phyloP scores from a whole-genome alignment of 1,140 invertebrate species.

The Ctenoplectra terminalis region DNA sequence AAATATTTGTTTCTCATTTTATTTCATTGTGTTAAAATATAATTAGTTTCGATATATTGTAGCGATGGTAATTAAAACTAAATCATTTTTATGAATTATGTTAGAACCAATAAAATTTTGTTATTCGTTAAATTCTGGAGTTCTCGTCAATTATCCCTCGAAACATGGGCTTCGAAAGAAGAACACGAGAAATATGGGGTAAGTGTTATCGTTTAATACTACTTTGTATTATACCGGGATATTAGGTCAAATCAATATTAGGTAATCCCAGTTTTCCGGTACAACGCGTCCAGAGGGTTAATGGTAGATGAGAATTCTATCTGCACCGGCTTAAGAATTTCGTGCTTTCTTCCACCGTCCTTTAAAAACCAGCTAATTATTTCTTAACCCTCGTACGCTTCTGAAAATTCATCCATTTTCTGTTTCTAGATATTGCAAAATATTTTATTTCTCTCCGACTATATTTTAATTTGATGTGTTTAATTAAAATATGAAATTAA shows the following conservation, averaged over 20 bases:
- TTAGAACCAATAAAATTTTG: background rate
- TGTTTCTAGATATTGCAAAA: no score
- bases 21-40: background rate
- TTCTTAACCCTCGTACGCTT: no score
- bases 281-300: background rate
- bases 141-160: background rate
- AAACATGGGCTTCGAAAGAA: background rate
- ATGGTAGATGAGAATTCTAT: background rate
- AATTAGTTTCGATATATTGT: background rate
- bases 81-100: no score
- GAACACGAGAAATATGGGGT: background rate
- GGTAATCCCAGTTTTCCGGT: background rate
- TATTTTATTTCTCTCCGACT: no score
- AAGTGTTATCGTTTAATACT: background rate
- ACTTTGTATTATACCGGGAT: background rate
- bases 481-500: no score
- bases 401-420: no score
- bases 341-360: background rate
- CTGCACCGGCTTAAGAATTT: background rate
- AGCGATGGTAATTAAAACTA: background rate
- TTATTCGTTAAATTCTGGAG: background rate
- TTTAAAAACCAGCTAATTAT: background rate
- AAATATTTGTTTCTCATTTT: no score
- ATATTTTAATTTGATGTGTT: no score
- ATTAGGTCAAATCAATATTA: slow-evolving; percentile 27